phyloP scores from a whole-genome alignment of 2,113 vertebrate species.

The Puntigrus tetrazona region DNA sequence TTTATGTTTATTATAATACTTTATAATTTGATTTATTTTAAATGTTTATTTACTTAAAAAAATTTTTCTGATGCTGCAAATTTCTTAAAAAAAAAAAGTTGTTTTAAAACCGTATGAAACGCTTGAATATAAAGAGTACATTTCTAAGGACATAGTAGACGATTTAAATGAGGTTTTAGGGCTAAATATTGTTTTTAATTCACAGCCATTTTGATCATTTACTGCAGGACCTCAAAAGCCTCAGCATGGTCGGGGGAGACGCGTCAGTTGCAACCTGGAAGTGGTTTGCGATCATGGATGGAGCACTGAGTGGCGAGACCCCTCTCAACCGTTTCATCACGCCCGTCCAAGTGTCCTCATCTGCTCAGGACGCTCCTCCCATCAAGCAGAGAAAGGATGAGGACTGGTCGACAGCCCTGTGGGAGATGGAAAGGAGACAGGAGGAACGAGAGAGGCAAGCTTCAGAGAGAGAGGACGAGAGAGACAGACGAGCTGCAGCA shows the following conservation, averaged over 20 bases:
- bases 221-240: slow-evolving; percentile 50
- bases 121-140: background rate
- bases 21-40: too few species aligned
- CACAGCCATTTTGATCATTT: background rate
- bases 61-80: too few species aligned
- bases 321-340: background rate
- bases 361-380: slow-evolving; percentile 36
- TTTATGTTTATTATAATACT: too few species aligned
- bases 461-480: slow-evolving; percentile 44
- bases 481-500: slow-evolving; percentile 36
- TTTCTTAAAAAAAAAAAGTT: too few species aligned
- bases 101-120: background rate
- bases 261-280: slow-evolving; percentile 36
- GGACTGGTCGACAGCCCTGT: slow-evolving; percentile 32
- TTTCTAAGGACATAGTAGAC: background rate
- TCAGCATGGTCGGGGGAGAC: slow-evolving; percentile 37
- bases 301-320: slow-evolving; percentile 44
- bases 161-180: background rate
- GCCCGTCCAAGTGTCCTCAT: slow-evolving; percentile 25
- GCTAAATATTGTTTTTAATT: too few species aligned
- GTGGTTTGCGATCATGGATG: slow-evolving; percentile 52
- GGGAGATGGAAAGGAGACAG: slow-evolving; percentile 46
- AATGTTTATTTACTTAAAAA: too few species aligned
- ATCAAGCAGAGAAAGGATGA: slow-evolving; percentile 44
- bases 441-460: slow-evolving; percentile 50